phyloP scores from a whole-genome alignment of 2,113 vertebrate species.

The Nannospalax galili region DNA sequence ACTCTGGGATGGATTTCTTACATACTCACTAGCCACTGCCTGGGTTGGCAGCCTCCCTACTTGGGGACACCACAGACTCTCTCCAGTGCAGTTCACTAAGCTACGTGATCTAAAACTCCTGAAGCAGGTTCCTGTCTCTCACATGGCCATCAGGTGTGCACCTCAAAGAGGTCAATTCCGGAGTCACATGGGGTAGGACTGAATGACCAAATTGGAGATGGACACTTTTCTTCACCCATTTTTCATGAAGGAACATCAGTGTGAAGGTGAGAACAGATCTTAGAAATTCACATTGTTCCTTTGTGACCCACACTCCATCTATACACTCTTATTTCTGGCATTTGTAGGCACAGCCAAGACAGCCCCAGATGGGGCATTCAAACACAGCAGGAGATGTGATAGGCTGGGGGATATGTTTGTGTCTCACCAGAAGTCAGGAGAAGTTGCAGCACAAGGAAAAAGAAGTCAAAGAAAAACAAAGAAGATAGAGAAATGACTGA shows the following conservation, averaged over 20 bases:
- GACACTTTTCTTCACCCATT: neutral
- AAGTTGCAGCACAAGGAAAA: neutral
- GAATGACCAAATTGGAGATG: neutral
- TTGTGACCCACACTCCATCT: neutral
- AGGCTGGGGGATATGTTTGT: neutral
- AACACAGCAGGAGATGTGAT: neutral
- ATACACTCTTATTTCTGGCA: neutral
- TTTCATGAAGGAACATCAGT: neutral
- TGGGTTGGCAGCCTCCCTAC: neutral
- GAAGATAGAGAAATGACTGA: neutral
- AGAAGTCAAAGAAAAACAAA: neutral
- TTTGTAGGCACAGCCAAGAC: neutral
- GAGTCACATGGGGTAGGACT: fast-evolving
- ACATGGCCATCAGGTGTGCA: neutral
- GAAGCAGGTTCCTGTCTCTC: neutral
- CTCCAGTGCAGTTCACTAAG: too few species aligned
- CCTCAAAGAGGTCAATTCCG: neutral
- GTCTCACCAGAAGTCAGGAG: neutral
- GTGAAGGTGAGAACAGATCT: neutral
- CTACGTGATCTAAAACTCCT: neutral
- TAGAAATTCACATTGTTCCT: neutral
- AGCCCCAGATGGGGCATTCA: neutral
- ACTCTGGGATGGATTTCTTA: neutral
- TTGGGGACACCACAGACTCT: neutral
- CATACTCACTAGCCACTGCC: fast-evolving